Percentiles rank a stretch among this genome's conserved stretches.
Evolutionary conservation across 2,888 invertebrate genomes (phyloP).

Genomic region (Lasioglossum morio): DNA sequence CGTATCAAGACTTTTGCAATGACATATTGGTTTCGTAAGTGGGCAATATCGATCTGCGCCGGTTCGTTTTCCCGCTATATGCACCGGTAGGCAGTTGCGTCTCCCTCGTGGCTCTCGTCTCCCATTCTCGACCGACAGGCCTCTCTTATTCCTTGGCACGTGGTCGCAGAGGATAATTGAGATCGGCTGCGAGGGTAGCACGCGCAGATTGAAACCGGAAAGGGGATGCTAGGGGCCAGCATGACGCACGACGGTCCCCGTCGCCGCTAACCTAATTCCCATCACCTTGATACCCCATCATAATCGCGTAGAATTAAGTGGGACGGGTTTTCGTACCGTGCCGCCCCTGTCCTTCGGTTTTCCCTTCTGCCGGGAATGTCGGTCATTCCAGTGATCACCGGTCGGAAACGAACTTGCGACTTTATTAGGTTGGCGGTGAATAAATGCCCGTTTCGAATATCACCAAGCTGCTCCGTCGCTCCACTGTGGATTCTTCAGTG

Average conservation of each 20-base stretch:
- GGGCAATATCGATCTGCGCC: not conserved
- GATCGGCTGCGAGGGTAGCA: slow-evolving; percentile 49
- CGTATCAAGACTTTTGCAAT: not conserved
- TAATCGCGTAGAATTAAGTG: slow-evolving; percentile 66
- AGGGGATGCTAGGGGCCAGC: slow-evolving; percentile 11
- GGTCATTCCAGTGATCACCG: not conserved
- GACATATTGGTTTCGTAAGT: slow-evolving; percentile 1
- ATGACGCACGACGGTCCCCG: slow-evolving; percentile 1
- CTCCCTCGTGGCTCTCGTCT: not conserved
- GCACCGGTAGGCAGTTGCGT: slow-evolving; percentile 3
- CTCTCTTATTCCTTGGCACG: slow-evolving; percentile 45
- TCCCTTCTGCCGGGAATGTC: slow-evolving; percentile 34
- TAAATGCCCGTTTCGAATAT: slow-evolving; percentile 1
- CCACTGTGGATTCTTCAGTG: not conserved
- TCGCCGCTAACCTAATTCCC: slow-evolving; percentile 64
- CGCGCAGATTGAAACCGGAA: slow-evolving; percentile 59
- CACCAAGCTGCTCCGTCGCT: not conserved
- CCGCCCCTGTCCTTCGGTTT: slow-evolving; percentile 28
- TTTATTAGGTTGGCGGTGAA: slow-evolving; percentile 14
- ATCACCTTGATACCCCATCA: slow-evolving; percentile 37
- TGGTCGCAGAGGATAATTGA: slow-evolving; percentile 62
- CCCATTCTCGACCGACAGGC: not conserved
- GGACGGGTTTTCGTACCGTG: slow-evolving; percentile 40
- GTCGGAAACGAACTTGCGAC: slow-evolving; percentile 30
- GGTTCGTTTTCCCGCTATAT: not conserved